A percentile compares a stretch with the other conserved stretches of the same genome.
Conservation (phyloP, 2,113 vertebrate genomes). For the Pygoscelis antarcticus region DNA sequence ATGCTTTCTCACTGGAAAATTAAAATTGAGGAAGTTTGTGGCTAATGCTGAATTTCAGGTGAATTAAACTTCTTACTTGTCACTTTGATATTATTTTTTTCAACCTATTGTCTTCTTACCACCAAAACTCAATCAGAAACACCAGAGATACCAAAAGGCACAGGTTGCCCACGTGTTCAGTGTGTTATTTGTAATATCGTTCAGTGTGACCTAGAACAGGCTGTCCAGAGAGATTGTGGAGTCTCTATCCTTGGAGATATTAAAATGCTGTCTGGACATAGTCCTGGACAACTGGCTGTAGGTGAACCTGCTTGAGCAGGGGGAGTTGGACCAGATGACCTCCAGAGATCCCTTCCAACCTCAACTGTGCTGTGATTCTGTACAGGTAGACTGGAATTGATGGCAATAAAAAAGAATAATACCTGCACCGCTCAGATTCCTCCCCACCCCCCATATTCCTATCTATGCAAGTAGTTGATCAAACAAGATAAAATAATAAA, state of each 20-base stretch:
- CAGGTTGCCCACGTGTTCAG: neutral
- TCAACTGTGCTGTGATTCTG: neutral
- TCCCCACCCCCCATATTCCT: neutral
- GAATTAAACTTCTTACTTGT: neutral
- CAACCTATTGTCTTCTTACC: neutral
- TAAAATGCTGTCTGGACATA: accelerated
- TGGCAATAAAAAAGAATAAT: neutral
- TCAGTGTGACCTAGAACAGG: neutral
- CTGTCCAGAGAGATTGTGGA: neutral
- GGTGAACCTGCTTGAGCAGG: neutral
- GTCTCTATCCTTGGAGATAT: neutral
- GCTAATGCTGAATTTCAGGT: neutral
- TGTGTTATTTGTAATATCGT: neutral
- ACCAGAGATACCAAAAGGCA: neutral
- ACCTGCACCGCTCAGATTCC: accelerated
- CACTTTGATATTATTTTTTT: neutral
- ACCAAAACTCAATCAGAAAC: neutral
- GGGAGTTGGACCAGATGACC: neutral
- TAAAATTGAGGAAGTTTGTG: neutral
- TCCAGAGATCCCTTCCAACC: neutral
- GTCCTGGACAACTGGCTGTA: neutral
- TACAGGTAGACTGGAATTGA: neutral
- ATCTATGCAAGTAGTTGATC: neutral
- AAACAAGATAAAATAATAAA: neutral
- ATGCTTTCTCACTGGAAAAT: neutral